phyloP scores from a whole-genome alignment of 92 coral and sea anemone species.

The Parazoanthus atlanticus region DNA sequence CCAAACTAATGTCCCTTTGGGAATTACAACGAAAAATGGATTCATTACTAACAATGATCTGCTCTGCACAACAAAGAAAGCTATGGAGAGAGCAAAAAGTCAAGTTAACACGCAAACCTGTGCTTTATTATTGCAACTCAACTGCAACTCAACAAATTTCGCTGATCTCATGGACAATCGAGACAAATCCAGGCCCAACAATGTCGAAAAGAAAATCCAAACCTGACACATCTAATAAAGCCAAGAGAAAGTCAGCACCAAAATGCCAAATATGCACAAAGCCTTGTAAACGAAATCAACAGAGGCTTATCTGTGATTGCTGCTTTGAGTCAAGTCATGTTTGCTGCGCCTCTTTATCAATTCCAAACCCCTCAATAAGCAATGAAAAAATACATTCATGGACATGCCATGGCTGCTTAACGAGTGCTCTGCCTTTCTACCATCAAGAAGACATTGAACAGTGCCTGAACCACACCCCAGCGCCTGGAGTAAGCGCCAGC shows the following conservation, averaged over 20 bases:
- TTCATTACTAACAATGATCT: not conserved
- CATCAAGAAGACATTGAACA: not conserved
- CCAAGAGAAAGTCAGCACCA: constrained; percentile 22
- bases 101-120: constrained; percentile 27
- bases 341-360: not conserved
- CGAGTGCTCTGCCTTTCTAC: constrained; percentile 19
- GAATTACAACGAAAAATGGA: not conserved
- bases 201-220: constrained; percentile 22
- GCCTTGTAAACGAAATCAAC: constrained; percentile 16
- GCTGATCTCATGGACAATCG: constrained; percentile 34
- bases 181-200: constrained; percentile 36
- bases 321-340: constrained; percentile 31
- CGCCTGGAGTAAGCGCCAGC: not conserved
- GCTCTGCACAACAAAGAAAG: not conserved
- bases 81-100: constrained; percentile 19
- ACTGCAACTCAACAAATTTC: constrained; percentile 35
- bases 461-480: constrained; percentile 6
- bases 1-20: not conserved
- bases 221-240: constrained; percentile 13
- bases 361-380: no score
- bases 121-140: constrained; percentile 36
- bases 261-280: constrained; percentile 20
- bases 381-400: constrained; percentile 3
- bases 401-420: constrained; percentile 29
- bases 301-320: constrained; percentile 6